Base-by-base conservation (phyloP, 2,888 invertebrate genomes). In the Parnassius apollo region DNA sequence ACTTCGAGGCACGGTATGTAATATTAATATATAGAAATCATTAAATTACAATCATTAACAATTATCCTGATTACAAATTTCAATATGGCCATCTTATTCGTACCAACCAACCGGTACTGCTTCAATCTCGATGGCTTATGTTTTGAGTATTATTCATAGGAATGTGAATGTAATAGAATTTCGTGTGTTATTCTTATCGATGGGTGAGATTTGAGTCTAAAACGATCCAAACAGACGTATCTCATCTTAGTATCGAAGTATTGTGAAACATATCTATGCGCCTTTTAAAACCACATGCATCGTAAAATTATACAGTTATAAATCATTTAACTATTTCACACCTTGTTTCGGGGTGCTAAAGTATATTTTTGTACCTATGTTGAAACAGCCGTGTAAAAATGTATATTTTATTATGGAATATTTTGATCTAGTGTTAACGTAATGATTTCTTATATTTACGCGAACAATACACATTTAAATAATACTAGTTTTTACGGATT, bases 131-230 rank as follows among this genome's bases (percentile, higher is more conserved):
- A 18, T 25, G 42, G 13, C 35, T 54, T 42, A 12, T 60, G 60
- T 60, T 60, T 59, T 48, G 54, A 60, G 42, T 55, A 55, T 55
- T 42, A 13, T 49, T 60, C 45, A 59, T 54, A 42, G 61, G 25
- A 59, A 59, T 42, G 22, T 44, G 45, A 53, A 59, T 44, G 51
- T 42, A 46, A 4, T 42, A 18, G 46, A 18, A 44, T 44, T 61
- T 42, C 49, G 35, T 12, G 35, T 60, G 59, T 60, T 54, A 59
- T 53, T 59, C 48, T 59, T 59, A 54, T 53, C 12, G 25, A 42
- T 42, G 54, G 12, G 22, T 42, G 46, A 18, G 18, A 18, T 35
- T 11, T 44, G 3, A 22, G 8, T 58, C 51, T 51, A 51, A 51
- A 12, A 51, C 51, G 42, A 18, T 46, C 45, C 51, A 51, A 46